Percentiles rank a stretch among this genome's conserved stretches.
These are phyloP conservation scores for Acipenser oxyrinchus DNA, from an alignment of 2,797 vertebrate species.

Conservation along the genomic window DNA sequence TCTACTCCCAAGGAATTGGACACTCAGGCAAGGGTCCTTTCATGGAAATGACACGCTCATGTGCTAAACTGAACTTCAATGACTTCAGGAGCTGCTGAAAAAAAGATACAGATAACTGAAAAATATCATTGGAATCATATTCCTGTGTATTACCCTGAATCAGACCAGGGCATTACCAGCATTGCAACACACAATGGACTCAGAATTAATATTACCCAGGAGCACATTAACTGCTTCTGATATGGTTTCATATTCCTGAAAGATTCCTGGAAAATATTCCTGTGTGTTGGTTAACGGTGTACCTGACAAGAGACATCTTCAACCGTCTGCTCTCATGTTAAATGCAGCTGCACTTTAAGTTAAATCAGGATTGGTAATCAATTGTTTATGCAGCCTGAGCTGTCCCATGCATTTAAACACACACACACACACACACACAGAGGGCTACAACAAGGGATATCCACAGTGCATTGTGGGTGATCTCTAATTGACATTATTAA, in stretches of 20 bases:
- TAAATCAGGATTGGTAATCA: slow-evolving; percentile 64
- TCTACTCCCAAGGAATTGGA: slow-evolving; percentile 15
- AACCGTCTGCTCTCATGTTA: not conserved
- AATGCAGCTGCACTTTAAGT: slow-evolving; percentile 24
- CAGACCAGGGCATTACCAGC: not conserved
- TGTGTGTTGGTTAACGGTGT: too few relatives aligned
- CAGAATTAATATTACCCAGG: not conserved
- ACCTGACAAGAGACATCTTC: not conserved
- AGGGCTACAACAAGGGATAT: slow-evolving; percentile 43
- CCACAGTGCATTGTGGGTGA: slow-evolving; percentile 40
- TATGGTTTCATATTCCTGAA: too few relatives aligned
- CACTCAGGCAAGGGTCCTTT: not conserved
- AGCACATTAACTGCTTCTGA: too few relatives aligned
- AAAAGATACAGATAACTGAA: slow-evolving; percentile 6
- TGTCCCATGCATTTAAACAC: slow-evolving; percentile 38
- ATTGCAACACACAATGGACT: slow-evolving; percentile 23
- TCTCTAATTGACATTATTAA: slow-evolving; percentile 55
- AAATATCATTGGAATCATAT: not conserved
- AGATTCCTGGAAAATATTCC: too few relatives aligned
- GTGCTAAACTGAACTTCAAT: too few relatives aligned
- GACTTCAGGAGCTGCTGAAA: slow-evolving; percentile 7
- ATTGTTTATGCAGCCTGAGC: slow-evolving; percentile 61
- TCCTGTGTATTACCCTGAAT: slow-evolving; percentile 14
- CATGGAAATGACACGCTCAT: too few relatives aligned
- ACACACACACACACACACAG: slow-evolving; percentile 32